Evolutionary conservation across 2,888 invertebrate species (phyloP).

Genomic region (Nomada hirtipes): DNA sequence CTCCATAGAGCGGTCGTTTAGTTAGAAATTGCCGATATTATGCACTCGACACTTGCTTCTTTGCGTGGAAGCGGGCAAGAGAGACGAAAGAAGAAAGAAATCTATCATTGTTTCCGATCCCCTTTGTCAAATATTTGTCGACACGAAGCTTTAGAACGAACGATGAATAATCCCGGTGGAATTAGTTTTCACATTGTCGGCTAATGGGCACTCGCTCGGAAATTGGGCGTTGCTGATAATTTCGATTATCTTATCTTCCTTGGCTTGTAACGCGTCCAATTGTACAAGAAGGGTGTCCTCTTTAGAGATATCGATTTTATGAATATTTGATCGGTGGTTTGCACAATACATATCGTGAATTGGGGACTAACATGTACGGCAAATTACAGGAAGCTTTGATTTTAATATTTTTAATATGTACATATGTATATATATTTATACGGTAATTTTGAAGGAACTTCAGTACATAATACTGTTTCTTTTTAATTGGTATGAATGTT

Average conservation of each 20-base stretch:
- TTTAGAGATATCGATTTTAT: background rate
- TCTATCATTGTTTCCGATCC: conserved; percentile 37
- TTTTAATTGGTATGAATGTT: too few relatives aligned
- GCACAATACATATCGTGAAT: background rate
- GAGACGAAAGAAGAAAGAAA: background rate
- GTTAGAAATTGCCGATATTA: conserved; percentile 54
- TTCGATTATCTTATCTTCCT: conserved; percentile 28
- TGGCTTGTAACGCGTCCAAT: background rate
- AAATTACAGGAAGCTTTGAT: too few relatives aligned
- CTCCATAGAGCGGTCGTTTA: conserved; percentile 45
- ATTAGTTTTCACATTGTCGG: conserved; percentile 12
- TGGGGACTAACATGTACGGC: background rate
- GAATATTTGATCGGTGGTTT: background rate
- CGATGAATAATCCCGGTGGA: conserved; percentile 5
- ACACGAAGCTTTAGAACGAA: background rate
- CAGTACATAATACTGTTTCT: too few relatives aligned
- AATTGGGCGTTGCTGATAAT: conserved; percentile 14
- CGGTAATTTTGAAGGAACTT: too few relatives aligned
- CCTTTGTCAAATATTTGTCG: conserved; percentile 42
- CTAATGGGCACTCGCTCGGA: background rate
- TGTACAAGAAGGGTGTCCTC: background rate
- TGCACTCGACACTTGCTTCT: conserved; percentile 33
- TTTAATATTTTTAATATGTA: too few relatives aligned
- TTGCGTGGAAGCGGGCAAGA: background rate
- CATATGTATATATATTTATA: too few relatives aligned